phyloP scores from a whole-genome alignment of 1,140 invertebrate genomes.

The Trichogramma pretiosum region DNA sequence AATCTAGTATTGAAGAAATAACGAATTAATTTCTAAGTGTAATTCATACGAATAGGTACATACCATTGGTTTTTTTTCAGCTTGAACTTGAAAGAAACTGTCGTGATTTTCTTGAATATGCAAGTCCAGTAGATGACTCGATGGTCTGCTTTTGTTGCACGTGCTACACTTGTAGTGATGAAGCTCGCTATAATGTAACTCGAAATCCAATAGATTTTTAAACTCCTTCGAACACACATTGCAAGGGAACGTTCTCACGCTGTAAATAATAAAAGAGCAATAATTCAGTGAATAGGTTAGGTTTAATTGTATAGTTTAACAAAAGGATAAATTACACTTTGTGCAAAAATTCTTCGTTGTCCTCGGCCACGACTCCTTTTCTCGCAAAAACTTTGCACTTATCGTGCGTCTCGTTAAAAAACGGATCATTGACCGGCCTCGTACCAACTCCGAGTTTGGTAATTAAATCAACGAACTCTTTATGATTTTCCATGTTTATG shows the following conservation, averaged over 20 bases:
- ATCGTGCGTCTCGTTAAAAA: conserved; percentile 35
- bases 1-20: conserved; percentile 3
- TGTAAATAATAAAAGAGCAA: conserved; percentile 24
- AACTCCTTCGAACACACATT: conserved; percentile 38
- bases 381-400: conserved; percentile 34
- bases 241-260: conserved; percentile 40
- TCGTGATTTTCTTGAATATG: conserved; percentile 63
- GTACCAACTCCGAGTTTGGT: conserved; percentile 32
- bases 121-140: conserved; percentile 57
- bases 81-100: conserved; percentile 55
- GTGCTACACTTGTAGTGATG: conserved; percentile 42
- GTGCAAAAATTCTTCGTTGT: conserved; percentile 42
- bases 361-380: conserved; percentile 35
- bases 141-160: conserved; percentile 54
- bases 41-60: conserved; percentile 11
- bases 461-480: conserved; percentile 10
- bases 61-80: conserved; percentile 56
- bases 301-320: too few species aligned
- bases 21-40: too few species aligned
- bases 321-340: conserved; percentile 27
- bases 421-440: conserved; percentile 34
- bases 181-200: conserved; percentile 45
- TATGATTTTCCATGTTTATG: background rate
- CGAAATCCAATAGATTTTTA: conserved; percentile 40
- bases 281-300: too few species aligned